Base-by-base conservation (phyloP, 2,113 vertebrate species). In the Microtus oregoni region DNA sequence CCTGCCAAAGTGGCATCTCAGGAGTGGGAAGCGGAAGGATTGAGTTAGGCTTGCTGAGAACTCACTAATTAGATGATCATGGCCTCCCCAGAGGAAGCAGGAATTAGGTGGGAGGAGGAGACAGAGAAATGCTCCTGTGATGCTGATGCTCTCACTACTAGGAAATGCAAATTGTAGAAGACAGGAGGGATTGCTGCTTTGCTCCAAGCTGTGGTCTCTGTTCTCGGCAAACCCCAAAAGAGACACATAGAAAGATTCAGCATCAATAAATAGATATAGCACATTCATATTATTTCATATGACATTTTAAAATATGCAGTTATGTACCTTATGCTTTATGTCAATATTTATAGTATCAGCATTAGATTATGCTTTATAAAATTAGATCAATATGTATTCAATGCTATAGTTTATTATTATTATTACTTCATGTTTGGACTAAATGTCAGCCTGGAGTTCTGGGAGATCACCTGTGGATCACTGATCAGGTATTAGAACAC, bases 401-500 rank as follows among this genome's bases (percentile, higher is more conserved):
- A 73, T 70, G n/a, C 41, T 63, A 63, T 15, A 28, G 24, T 61
- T 47, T 47, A 47, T 67, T 67, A 30, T 65, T 52, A 58, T 22
- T 73, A 35, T 93, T 91, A 86, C 41, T 91, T 93, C 73, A 89
- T 22, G 14, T 90, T 41, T 44, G 20, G 30, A 63, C 35, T 82
- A 47, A 77, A 86, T 68, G 7, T 13, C 32, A 20, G 28, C 44
- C 58, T 90, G 32, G 92, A 89, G 58, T 67, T 67, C 3, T n/a
- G 28, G 41, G 79, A 76, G 9, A 76, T 73, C 11, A 77, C 86
- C 20, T 89, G 2, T 26, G 17, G 26, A 72, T 89, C 15, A 5
- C 55, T 92, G 47, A 85, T 28, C 7, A 90, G 81, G 87, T 95
- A 90, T 83, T 41, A 85, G 38, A 92, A 73, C 65, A 44, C 78